Evolutionary conservation across 2,113 vertebrate genomes (phyloP), one percentile per base, ranked within the genome.

Genomic region (Notiomystis cincta): DNA sequence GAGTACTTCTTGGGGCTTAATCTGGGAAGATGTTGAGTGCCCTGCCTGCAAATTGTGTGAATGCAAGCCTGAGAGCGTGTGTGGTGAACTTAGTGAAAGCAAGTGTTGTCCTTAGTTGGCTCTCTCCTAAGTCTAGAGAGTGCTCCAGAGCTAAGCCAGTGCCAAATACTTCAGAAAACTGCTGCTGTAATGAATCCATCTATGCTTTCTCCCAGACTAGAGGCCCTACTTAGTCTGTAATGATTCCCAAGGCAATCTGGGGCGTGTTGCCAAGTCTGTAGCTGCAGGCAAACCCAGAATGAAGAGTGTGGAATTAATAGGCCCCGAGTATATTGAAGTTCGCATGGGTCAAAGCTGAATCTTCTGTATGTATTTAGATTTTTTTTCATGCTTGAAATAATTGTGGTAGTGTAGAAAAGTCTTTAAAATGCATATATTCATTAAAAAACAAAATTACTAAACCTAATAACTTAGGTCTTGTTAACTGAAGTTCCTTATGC

Each of bases 161-260:
- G 76, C 82, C 86, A 92, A 87, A 65, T 62, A 64, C 51, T 94
- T 92, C 18, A 89, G 92, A 94, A 94, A 79, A 82, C 64, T 88
- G 56, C 85, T 89, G 60, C 82, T 81, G 2, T 94, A 92, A 84
- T 95, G 69, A 94, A 67, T 33, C 45, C n/a, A 12, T 92, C 69
- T 82, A 5, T 38, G 72, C 37, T 78, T 87, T 87, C 89, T 95
- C 91, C 51, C 91, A 95, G 82, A 93, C 79, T 60, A 60, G 91
- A 87, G 51, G 72, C 77, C 83, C 78, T 92, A 2, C 80, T 94
- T 95, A 81, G 78, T 24, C 86, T 89, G 44, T 88, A 94, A 83
- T 44, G 64, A 92, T 95, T 93, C 75, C 72, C 82, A 93, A 75
- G 72, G 65, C 80, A 93, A 12, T 75, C 5, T 50, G 61, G 45